Evolutionary conservation across 64 coral and sea anemone species (phyloP), one percentile per base, ranked within the genome.

Genomic region (Exaiptasia diaphana): DNA sequence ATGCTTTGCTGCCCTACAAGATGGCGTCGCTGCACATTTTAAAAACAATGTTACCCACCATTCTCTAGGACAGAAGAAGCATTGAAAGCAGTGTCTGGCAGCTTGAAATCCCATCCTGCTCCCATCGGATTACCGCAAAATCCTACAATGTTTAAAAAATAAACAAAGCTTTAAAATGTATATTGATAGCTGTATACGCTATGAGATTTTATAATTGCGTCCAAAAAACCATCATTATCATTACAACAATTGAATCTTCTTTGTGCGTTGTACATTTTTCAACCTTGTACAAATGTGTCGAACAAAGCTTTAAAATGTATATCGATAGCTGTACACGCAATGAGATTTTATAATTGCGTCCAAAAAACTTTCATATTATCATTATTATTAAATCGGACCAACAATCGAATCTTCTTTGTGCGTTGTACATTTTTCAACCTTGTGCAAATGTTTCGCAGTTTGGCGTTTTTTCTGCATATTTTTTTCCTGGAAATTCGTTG

Each of bases 1-100:
- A n/a, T n/a, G n/a, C n/a, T n/a, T n/a, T n/a, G n/a, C n/a, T n/a
- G n/a, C n/a, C n/a, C n/a, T n/a, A n/a, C n/a, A n/a, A n/a, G n/a
- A n/a, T n/a, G n/a, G n/a, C n/a, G n/a, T n/a, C n/a, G n/a, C n/a
- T n/a, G n/a, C n/a, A n/a, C n/a, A n/a, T n/a, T n/a, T n/a, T n/a
- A n/a, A n/a, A n/a, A n/a, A n/a, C n/a, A n/a, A n/a, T 46, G 15
- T 46, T 62, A 6, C 0, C 25, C 44, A 73, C 69, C 69, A 12
- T 73, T 73, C 9, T 6, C 44, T 55, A 94, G 26, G 29, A 54
- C 70, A 8, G 91, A 94, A 6, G 91, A 94, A 63, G 91, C 86
- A 1, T 44, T 89, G 45, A 94, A 94, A 0, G 91, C 91, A 24
- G 64, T 85, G 57, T 94, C 91, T 12, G 91, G 86, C 18, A 94